A percentile compares a stretch with the other conserved stretches of the same genome.
These are phyloP conservation scores for Adrianichthys oophorus DNA, from an alignment of 2,797 vertebrate genomes.

Conservation along the genomic window DNA sequence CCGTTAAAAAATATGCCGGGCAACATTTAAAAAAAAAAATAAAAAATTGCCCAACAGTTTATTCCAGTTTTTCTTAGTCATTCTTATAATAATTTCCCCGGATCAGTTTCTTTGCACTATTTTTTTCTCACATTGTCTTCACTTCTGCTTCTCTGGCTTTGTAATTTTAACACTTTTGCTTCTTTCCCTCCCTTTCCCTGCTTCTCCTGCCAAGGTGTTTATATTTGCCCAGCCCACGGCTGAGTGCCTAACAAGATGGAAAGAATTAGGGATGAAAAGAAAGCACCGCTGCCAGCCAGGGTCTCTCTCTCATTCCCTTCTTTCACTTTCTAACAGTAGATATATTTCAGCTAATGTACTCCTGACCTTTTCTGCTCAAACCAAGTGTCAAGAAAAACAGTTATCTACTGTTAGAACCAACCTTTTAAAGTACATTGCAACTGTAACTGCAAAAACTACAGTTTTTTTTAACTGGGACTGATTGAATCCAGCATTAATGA, in stretches of 20 bases:
- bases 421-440: conserved; percentile 6
- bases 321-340: conserved; percentile 63
- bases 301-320: conserved; percentile 33
- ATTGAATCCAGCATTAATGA: too few relatives aligned
- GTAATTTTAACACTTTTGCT: conserved; percentile 31
- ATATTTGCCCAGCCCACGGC: conserved; percentile 80
- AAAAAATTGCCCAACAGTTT: too few relatives aligned
- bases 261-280: conserved; percentile 80
- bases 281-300: conserved; percentile 74
- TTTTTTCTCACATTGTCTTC: conserved; percentile 1
- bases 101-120: conserved; percentile 21
- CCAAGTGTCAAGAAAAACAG: conserved; percentile 51
- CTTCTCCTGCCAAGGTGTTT: conserved; percentile 77
- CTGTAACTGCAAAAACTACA: conserved; percentile 11
- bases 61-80: too few relatives aligned
- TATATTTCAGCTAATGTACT: conserved; percentile 76
- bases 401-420: conserved; percentile 11
- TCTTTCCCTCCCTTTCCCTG: conserved; percentile 27
- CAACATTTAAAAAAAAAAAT: too few relatives aligned
- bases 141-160: conserved; percentile 15
- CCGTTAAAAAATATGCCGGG: too few relatives aligned
- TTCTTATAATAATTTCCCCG: too few relatives aligned
- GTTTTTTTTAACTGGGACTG: neutral
- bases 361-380: conserved; percentile 61
- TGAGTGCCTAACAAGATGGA: conserved; percentile 80